These are phyloP conservation scores for Pseudocheirus occidentalis DNA, from an alignment of 2,797 vertebrate species.

Conservation along the genomic window DNA sequence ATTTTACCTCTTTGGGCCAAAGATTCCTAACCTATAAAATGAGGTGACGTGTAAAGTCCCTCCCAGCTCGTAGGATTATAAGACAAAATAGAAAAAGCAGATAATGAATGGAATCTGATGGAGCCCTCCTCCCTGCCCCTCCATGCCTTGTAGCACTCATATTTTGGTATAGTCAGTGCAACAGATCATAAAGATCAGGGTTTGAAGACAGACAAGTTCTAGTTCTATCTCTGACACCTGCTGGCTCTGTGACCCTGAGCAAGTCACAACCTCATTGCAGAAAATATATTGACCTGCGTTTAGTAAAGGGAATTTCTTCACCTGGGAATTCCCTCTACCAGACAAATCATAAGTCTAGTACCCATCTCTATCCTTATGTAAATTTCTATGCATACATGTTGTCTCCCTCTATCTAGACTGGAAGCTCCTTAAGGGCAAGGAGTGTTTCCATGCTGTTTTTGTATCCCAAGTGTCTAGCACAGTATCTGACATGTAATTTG, in stretches of 20 bases:
- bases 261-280: neutral
- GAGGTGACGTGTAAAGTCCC: neutral
- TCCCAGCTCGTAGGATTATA: neutral
- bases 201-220: neutral
- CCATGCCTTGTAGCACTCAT: neutral
- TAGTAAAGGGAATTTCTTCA: neutral
- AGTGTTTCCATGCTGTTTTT: neutral
- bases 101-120: neutral
- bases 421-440: neutral
- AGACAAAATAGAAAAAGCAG: neutral
- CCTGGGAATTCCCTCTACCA: neutral
- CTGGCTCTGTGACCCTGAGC: neutral
- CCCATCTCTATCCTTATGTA: neutral
- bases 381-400: neutral
- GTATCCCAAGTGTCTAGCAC: neutral
- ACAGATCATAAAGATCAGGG: neutral
- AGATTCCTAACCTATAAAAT: conserved; percentile 17
- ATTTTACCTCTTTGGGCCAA: neutral
- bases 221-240: neutral
- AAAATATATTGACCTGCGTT: neutral
- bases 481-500: neutral
- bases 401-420: neutral
- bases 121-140: neutral
- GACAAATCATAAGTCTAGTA: neutral
- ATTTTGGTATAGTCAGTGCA: neutral